Evolutionary conservation across 2,797 vertebrate genomes (phyloP), one percentile per base, ranked within the genome.

Genomic region (Margarornis squamiger): DNA sequence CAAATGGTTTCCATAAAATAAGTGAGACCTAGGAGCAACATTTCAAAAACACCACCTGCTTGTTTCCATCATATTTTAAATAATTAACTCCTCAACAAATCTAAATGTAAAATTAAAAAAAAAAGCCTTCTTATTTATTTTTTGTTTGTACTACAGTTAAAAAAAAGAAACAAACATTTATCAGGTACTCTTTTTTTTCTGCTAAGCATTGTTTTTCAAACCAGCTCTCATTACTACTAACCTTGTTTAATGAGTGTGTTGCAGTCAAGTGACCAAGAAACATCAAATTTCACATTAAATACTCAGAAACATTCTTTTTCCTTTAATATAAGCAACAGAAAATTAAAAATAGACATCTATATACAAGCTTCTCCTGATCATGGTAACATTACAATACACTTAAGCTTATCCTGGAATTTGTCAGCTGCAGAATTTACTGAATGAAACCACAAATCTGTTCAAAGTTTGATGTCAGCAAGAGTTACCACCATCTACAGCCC

Each of bases 21-120:
- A 82, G 29, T 32, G 45, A 90, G 57, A 94, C 48, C 77, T 41
- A 74, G 65, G 67, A 61, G 95, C 15, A 0, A 82, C 73, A 91
- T 67, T 93, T 71, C 77, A 89, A 91, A 95, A 89, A 30, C n/a
- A 82, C 68, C 67, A 93, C 81, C 71, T 93, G 86, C 49, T 92
- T 36, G 4, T 91, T 89, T 95, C 59, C 46, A 75, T 58, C 54
- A 5, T 62, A 88, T 77, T 92, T 92, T 88, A 86, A 93, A 65
- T 94, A 77, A 88, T 65, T 88, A 92, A 67, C 41, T 70, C 51
- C 36, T 72, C 66, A 78, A 68, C 27, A 88, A 88, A 58, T 22
- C 6, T 32, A 76, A 87, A 24, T 15, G 15, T 0, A 6, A 29
- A 7, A 16, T 34, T 11, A 24, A 26, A 22, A 46, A 46, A 46